Evolutionary conservation across 2,113 vertebrate genomes (phyloP).

Genomic region (Paedocypris sp.): DNA sequence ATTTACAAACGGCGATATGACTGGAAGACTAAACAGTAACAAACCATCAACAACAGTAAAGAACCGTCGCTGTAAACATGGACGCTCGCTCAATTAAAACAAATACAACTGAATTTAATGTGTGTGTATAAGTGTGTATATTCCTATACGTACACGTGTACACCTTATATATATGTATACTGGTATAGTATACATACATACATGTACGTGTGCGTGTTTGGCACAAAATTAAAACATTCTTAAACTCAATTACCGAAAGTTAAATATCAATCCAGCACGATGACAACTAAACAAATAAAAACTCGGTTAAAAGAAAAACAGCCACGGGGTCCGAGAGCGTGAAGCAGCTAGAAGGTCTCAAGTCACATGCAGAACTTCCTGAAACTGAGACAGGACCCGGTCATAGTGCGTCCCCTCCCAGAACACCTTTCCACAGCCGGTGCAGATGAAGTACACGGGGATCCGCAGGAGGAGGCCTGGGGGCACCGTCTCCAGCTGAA

Average conservation of each 20-base stretch:
- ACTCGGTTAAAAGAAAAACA: background rate
- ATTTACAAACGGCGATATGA: background rate
- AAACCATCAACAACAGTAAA: too few species aligned
- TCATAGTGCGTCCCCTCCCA: slow-evolving; percentile 81
- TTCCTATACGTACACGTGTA: too few species aligned
- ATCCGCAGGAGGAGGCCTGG: slow-evolving; percentile 55
- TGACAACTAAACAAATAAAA: background rate
- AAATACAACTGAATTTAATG: too few species aligned
- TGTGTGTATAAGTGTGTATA: too few species aligned
- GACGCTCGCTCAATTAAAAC: background rate
- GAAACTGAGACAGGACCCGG: slow-evolving; percentile 59
- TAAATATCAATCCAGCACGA: too few species aligned
- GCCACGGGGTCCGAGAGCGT: background rate
- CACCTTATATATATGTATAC: too few species aligned
- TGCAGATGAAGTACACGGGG: slow-evolving; percentile 63
- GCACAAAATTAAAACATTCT: too few species aligned
- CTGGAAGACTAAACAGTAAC: slow-evolving; percentile 15
- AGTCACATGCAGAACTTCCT: slow-evolving; percentile 49
- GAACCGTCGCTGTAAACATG: background rate
- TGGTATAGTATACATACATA: too few species aligned
- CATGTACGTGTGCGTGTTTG: too few species aligned
- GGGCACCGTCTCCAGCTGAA: slow-evolving; percentile 62
- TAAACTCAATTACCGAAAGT: too few species aligned
- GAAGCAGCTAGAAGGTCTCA: background rate
- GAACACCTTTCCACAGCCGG: slow-evolving; percentile 75